phyloP scores from a whole-genome alignment of 2,888 invertebrate genomes.

The Incurvaria masculella region DNA sequence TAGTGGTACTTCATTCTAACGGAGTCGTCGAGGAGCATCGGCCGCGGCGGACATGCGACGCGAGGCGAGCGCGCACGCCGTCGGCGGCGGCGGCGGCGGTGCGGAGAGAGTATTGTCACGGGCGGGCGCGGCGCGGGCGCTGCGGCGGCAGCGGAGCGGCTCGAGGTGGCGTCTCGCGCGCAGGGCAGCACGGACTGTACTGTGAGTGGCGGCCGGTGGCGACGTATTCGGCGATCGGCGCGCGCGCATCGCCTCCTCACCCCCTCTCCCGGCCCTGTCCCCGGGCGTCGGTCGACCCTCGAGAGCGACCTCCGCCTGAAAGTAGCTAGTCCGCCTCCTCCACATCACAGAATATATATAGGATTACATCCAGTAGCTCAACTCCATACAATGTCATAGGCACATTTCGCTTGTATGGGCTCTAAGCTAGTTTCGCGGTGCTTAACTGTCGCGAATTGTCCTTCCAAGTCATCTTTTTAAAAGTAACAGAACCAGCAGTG shows the following conservation, averaged over 20 bases:
- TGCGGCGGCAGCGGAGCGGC: background rate
- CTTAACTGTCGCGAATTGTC: too few relatives aligned
- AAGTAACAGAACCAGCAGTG: too few relatives aligned
- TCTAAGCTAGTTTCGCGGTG: too few relatives aligned
- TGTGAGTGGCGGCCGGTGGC: conserved; percentile 28
- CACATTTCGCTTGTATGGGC: too few relatives aligned
- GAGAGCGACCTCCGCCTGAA: too few relatives aligned
- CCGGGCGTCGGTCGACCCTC: too few relatives aligned
- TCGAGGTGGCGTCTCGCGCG: conserved; percentile 28
- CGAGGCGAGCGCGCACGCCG: conserved; percentile 47
- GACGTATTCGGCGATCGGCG: conserved; percentile 5
- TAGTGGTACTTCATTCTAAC: conserved; percentile 70
- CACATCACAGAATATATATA: too few relatives aligned
- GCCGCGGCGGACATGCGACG: conserved; percentile 50
- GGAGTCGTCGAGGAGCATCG: conserved; percentile 44
- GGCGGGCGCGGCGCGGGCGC: conserved; percentile 12
- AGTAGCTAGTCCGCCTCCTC: too few relatives aligned
- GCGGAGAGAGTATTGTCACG: conserved; percentile 51
- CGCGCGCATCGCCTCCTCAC: conserved; percentile 4
- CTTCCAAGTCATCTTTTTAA: too few relatives aligned
- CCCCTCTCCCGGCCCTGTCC: background rate
- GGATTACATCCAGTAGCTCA: too few relatives aligned
- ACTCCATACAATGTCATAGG: too few relatives aligned
- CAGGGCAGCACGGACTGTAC: conserved; percentile 33
- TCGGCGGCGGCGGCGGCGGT: conserved; percentile 28